A percentile compares a stretch with the other conserved stretches of the same genome.
Conservation (phyloP, 1,140 invertebrate species). For the Monomorium pharaonis region DNA sequence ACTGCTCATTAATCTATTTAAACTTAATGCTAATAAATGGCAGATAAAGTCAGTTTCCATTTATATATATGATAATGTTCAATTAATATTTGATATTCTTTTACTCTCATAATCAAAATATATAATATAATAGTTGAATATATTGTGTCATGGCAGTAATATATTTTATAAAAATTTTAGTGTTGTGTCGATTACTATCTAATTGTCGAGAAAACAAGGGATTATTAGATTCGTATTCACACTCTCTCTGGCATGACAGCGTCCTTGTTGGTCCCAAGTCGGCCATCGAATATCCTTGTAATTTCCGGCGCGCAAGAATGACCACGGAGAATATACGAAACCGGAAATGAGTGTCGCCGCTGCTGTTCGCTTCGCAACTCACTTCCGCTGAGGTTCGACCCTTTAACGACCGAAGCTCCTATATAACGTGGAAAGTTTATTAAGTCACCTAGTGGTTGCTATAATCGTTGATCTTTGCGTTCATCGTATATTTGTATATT, state of each 20-base stretch:
- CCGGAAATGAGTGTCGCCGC: constrained; percentile 51
- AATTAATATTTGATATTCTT: neutral
- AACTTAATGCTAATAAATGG: neutral
- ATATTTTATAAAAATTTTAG: neutral
- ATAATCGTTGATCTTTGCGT: neutral
- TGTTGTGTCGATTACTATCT: neutral
- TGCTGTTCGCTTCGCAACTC: constrained; percentile 28
- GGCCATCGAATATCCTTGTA: constrained; percentile 54
- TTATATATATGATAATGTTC: neutral
- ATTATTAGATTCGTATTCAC: constrained; percentile 29
- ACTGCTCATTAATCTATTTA: neutral
- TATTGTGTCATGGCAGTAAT: neutral
- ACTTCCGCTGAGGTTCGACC: constrained; percentile 40
- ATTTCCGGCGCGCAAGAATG: constrained; percentile 53
- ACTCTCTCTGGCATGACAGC: neutral
- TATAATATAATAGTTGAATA: neutral
- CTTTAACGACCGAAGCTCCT: constrained; percentile 18
- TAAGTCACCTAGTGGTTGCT: neutral
- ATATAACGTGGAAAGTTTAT: constrained; percentile 24
- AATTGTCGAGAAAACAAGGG: neutral
- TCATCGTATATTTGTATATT: too few species aligned
- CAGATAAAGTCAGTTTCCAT: neutral
- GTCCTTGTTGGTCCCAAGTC: constrained; percentile 37
- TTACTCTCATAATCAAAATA: neutral
- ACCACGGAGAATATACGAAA: constrained; percentile 43